Conservation (phyloP, 2,113 vertebrate genomes). For the Nibea albiflora region DNA sequence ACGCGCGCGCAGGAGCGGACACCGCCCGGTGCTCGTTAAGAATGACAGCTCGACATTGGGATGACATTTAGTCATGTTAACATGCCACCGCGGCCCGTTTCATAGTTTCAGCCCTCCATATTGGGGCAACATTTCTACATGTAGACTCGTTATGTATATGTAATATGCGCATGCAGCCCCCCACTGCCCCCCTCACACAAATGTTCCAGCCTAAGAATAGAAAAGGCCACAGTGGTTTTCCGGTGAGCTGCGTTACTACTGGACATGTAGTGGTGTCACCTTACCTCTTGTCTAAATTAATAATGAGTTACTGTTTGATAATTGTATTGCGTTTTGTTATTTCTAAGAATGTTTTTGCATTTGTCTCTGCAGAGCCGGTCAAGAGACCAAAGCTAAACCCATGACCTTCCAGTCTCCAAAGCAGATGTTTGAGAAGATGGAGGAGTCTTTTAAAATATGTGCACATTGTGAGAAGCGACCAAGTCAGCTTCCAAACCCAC, state of each 20-base stretch:
- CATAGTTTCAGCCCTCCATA: neutral
- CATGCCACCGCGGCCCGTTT: neutral
- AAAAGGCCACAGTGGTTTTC: neutral
- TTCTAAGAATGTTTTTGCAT: neutral
- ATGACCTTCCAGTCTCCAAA: conserved; percentile 84
- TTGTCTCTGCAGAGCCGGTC: conserved; percentile 79
- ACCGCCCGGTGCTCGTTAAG: neutral
- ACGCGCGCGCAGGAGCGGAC: neutral
- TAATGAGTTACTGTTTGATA: neutral
- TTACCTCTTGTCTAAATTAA: neutral
- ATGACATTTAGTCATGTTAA: conserved; percentile 1
- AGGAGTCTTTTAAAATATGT: conserved; percentile 92
- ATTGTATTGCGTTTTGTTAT: neutral
- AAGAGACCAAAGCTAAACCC: conserved; percentile 76
- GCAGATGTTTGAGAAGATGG: conserved; percentile 95
- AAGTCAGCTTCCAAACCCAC: conserved; percentile 79
- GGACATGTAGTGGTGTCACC: neutral
- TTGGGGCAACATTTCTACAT: neutral
- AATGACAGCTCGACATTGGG: conserved; percentile 21
- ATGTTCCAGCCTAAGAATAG: conserved; percentile 51
- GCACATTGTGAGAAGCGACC: conserved; percentile 86
- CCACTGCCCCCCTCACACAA: neutral
- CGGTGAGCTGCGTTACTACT: too few relatives aligned
- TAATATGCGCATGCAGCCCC: neutral
- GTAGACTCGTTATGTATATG: neutral